Evolutionary conservation across 2,797 vertebrate genomes (phyloP).

Genomic region (Brachymystax lenok): DNA sequence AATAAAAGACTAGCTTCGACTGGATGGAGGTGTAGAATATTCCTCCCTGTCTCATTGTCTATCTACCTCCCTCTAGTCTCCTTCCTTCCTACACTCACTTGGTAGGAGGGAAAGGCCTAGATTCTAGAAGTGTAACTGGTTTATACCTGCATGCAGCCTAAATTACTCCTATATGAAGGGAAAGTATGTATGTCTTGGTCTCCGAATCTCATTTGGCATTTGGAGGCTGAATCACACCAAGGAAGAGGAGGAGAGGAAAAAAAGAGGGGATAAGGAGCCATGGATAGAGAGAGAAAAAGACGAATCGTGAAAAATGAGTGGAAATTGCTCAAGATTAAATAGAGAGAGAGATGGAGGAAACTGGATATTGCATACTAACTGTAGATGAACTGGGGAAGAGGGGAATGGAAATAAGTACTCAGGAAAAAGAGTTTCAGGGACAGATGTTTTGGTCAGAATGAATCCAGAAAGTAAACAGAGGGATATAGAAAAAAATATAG

Average conservation of each 20-base stretch:
- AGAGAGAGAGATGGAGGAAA: not conserved
- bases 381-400: not conserved
- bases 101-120: not conserved
- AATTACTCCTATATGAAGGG: constrained; percentile 63
- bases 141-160: constrained; percentile 70
- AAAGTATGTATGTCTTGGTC: constrained; percentile 50
- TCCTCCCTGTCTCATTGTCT: not conserved
- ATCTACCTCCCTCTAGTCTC: not conserved
- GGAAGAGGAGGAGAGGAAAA: not conserved
- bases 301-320: constrained; percentile 8
- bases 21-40: not conserved
- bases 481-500: not conserved
- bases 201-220: constrained; percentile 75
- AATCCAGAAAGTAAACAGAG: not conserved
- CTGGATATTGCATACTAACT: not conserved
- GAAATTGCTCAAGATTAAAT: not conserved
- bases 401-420: not conserved
- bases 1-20: not conserved
- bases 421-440: not conserved
- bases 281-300: not conserved
- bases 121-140: constrained; percentile 57
- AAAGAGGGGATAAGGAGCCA: not conserved
- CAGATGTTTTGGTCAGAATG: not conserved
- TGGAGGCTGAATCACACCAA: constrained; percentile 51
- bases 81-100: not conserved